Evolutionary conservation across 2,797 vertebrate genomes (phyloP), one percentile per base, ranked within the genome.

Genomic region (Coregonus ussuriensis): DNA sequence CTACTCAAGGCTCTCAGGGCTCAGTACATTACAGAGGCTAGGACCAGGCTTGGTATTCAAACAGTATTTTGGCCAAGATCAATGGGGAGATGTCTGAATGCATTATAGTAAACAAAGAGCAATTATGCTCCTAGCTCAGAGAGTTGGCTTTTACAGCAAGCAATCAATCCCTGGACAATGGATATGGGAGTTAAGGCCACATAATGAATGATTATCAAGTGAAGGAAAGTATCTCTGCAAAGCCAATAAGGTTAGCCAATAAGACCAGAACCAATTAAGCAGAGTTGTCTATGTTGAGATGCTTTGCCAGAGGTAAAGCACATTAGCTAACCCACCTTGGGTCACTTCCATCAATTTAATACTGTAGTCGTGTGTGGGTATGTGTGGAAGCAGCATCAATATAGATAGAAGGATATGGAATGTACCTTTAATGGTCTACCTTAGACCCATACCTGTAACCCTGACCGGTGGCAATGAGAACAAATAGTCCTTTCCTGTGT

Each of bases 21-120:
- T 35, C 65, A 67, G 65, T 14, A 31, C 65, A 35, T 67, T 35
- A 33, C 65, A 16, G 31, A 67, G 4, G 13, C 31, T 65, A 65
- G 76, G 62, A 25, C 25, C 41, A 25, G 69, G 78, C n/a, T 67
- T 72, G 78, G 41, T 79, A 59, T 79, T 78, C 74, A 75, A 71
- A 79, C 79, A 73, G 82, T 82, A 81, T 86, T 85, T 88, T 80
- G 73, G 68, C 6, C 41, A 37, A 74, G 82, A 86, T 88, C 85
- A 85, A 88, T 88, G 83, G 31, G 53, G 63, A 78, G 52, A 79
- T 75, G 83, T 85, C 84, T 82, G 80, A 85, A 87, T 83, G 83
- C 78, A 84, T 87, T 87, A 85, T 76, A 71, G 87, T 76, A 85
- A 89, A 87, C 83, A 85, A 83, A 78, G 80, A 80, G 77, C 81